A percentile compares a stretch with the other conserved stretches of the same genome.
Evolutionary conservation across 2,113 vertebrate genomes (phyloP).

Genomic region (Albula goreensis): DNA sequence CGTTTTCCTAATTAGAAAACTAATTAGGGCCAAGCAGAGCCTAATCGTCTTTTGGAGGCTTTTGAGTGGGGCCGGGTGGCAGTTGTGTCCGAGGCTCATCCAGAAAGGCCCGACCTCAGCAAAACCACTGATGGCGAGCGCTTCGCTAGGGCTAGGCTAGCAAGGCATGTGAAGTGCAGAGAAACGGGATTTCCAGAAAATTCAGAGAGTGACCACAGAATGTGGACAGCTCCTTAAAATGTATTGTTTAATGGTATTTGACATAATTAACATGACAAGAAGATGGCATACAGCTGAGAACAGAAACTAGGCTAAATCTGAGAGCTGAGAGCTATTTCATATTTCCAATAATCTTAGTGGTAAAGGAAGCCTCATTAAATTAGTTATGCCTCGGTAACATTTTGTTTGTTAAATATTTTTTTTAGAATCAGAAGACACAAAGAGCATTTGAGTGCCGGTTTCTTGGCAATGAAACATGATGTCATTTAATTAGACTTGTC

Average conservation of each 20-base stretch:
- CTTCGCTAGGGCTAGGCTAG: background rate
- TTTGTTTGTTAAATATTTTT: background rate
- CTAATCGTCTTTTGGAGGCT: conserved; percentile 16
- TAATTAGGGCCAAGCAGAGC: conserved; percentile 23
- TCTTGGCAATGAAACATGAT: too few relatives aligned
- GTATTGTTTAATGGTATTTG: background rate
- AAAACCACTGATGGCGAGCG: background rate
- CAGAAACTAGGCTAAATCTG: background rate
- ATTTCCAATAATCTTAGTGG: background rate
- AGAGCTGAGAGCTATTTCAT: background rate
- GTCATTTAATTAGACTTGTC: too few relatives aligned
- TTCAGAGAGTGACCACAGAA: background rate
- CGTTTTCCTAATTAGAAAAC: conserved; percentile 33
- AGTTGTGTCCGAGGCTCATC: background rate
- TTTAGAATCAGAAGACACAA: background rate
- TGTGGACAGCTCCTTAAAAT: background rate
- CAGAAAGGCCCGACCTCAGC: conserved; percentile 1
- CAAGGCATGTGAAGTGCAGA: background rate
- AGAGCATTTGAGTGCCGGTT: background rate
- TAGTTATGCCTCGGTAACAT: background rate
- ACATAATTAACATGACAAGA: background rate
- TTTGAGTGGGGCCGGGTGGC: background rate
- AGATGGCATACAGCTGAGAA: background rate
- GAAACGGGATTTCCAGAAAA: background rate
- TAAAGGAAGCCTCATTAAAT: background rate